Evolutionary conservation across 2,113 vertebrate species (phyloP).

Genomic region (Hypomesus transpacificus): DNA sequence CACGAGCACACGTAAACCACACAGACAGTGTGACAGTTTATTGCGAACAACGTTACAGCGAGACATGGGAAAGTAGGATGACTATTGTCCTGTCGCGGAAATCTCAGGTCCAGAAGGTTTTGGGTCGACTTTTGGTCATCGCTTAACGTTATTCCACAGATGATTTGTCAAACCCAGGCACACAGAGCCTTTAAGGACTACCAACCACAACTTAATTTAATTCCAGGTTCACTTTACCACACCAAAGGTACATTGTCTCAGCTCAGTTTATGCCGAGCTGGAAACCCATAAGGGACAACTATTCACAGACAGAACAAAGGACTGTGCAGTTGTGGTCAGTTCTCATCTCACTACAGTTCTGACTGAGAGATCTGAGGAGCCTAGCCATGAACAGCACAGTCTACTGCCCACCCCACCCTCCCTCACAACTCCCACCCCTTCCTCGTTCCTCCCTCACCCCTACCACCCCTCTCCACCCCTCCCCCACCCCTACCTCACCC

Average conservation of each 20-base stretch:
- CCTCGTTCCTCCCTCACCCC: slow-evolving; percentile 14
- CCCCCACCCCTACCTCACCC: slow-evolving; percentile 16
- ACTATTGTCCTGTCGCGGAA: too few relatives aligned
- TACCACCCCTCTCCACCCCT: slow-evolving; percentile 41
- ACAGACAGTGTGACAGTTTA: not conserved
- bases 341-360: slow-evolving; percentile 69
- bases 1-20: not conserved
- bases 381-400: slow-evolving; percentile 42
- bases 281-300: not conserved
- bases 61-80: too few relatives aligned
- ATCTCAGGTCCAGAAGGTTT: too few relatives aligned
- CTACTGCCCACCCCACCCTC: not conserved
- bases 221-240: slow-evolving; percentile 6
- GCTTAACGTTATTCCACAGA: too few relatives aligned
- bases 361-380: slow-evolving; percentile 60
- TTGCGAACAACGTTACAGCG: too few relatives aligned
- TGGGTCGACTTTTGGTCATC: too few relatives aligned
- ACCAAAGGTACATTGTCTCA: too few relatives aligned
- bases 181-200: too few relatives aligned
- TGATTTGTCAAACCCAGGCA: too few relatives aligned
- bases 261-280: not conserved
- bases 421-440: slow-evolving; percentile 3
- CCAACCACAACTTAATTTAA: slow-evolving; percentile 2
- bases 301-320: slow-evolving; percentile 37
- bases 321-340: slow-evolving; percentile 66